Evolutionary conservation across 2,797 vertebrate species (phyloP).

Genomic region (Tamandua tetradactyla): DNA sequence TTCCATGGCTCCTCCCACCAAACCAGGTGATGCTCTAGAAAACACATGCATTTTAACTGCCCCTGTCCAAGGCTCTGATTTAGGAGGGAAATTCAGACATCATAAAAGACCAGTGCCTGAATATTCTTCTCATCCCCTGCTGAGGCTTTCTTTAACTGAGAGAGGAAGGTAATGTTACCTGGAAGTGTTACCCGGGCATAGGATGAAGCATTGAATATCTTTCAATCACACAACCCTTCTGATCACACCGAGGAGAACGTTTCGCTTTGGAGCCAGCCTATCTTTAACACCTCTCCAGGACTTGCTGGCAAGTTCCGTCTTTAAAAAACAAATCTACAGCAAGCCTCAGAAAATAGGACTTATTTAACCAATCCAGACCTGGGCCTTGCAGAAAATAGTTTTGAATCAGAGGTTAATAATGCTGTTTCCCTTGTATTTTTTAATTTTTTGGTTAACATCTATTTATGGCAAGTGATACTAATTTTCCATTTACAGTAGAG

Average conservation of each 20-base stretch:
- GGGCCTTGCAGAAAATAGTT: background rate
- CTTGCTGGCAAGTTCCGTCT: background rate
- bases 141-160: background rate
- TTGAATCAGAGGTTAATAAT: background rate
- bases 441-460: background rate
- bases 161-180: background rate
- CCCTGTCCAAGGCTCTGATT: background rate
- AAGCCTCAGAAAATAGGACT: background rate
- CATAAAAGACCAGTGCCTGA: fast-evolving
- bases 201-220: background rate
- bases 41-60: background rate
- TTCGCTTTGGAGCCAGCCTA: background rate
- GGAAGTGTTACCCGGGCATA: background rate
- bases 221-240: background rate
- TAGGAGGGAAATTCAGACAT: background rate
- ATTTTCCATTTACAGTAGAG: background rate
- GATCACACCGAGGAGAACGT: background rate
- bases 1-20: background rate
- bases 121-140: background rate
- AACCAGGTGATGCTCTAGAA: background rate
- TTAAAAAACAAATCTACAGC: background rate
- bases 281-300: background rate
- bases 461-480: background rate
- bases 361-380: background rate
- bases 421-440: background rate